Base-by-base conservation (phyloP, 2,113 vertebrate species). In the Haemorhous mexicanus region DNA sequence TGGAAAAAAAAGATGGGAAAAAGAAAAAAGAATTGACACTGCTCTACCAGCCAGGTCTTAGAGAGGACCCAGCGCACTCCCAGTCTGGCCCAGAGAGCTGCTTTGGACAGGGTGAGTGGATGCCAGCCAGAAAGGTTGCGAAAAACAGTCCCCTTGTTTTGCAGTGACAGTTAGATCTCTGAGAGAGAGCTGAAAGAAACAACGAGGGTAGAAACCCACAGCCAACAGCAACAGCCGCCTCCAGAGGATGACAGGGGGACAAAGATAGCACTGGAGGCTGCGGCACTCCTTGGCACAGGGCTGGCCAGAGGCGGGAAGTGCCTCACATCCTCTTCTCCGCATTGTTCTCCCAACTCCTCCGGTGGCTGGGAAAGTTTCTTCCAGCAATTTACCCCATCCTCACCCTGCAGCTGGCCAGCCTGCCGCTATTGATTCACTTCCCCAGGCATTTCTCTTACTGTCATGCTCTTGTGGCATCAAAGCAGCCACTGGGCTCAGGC, bases 361-460 rank as follows among this genome's bases (percentile, higher is more conserved):
- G n/a, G 92, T 96, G 94, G 92, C 94, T 96, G 95, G 95, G 96
- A 97, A 97, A 97, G 95, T 97, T 96, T 96, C 93, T 96, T 94
- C 76, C 92, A 96, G 93, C 6, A 33, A 94, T 95, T 96, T 97
- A 96, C 93, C 92, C 94, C 9, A 15, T 93, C 90, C 90, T 96
- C 84, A 92, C 90, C 92, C 94, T 92, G 95, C 94, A 97, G 95
- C 96, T 97, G 96, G 92, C 88, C 1, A 2, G 95, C 41, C 83
- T 92, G 73, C 53, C 0, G 3, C 94, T 95, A 92, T 93, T 96
- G 95, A 97, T 94, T 96, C 95, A 95, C 80, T 97, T 97, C 93
- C 94, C 93, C 66, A 89, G 88, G 86, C 95, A 92, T 96, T 96
- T 94, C 93, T 97, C 94, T 93, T 93, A 95, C 90, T 93, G 93